phyloP scores from a whole-genome alignment of 2,888 invertebrate species.

The Ophraella communa region DNA sequence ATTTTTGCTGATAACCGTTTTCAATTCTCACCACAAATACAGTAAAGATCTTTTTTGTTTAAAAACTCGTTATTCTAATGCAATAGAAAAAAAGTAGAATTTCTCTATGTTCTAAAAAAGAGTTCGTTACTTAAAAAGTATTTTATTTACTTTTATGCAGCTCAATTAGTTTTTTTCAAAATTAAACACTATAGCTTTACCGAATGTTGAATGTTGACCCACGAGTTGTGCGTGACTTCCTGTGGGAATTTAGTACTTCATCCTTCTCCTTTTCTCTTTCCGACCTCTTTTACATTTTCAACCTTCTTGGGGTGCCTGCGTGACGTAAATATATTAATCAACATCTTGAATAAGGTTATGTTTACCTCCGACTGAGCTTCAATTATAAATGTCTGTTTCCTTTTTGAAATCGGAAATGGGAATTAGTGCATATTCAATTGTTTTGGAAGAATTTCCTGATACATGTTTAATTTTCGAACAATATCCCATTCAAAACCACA shows the following conservation, averaged over 20 bases:
- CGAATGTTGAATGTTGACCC: conserved; percentile 32
- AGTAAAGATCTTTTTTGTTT: too few relatives aligned
- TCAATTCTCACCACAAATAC: too few relatives aligned
- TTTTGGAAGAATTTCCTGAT: too few relatives aligned
- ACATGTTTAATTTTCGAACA: too few relatives aligned
- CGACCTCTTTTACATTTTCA: not conserved
- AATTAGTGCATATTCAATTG: too few relatives aligned
- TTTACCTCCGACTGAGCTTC: not conserved
- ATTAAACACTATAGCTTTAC: conserved; percentile 30
- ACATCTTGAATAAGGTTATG: conserved; percentile 29
- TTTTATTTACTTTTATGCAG: conserved; percentile 38
- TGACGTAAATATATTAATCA: conserved; percentile 37
- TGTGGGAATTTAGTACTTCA: conserved; percentile 32
- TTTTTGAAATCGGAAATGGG: too few relatives aligned
- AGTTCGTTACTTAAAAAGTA: not conserved
- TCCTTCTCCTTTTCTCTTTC: not conserved
- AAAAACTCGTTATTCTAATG: too few relatives aligned
- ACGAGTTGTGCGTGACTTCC: conserved; percentile 39
- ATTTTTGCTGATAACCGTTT: too few relatives aligned
- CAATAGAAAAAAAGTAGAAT: too few relatives aligned
- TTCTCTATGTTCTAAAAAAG: too few relatives aligned
- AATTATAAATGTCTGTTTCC: not conserved
- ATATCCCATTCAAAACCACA: too few relatives aligned
- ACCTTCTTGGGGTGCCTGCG: conserved; percentile 29
- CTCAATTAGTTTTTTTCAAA: conserved; percentile 49